phyloP scores from a whole-genome alignment of 2,888 invertebrate genomes.

The Hyles lineata region DNA sequence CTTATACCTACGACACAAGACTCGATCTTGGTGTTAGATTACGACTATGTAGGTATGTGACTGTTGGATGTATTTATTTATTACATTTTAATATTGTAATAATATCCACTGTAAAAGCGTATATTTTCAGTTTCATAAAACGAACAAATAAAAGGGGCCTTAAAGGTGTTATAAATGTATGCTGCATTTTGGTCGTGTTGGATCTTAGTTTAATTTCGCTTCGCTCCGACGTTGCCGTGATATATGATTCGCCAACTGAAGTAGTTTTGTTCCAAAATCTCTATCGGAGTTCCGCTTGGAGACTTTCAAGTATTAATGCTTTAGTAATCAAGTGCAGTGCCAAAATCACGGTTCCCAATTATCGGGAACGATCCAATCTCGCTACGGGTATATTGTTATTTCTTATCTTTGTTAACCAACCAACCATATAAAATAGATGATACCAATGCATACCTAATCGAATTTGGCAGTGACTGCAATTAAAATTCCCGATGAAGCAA shows the following conservation, averaged over 20 bases:
- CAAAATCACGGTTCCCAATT: constrained; percentile 21
- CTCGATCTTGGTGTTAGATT: too few relatives aligned
- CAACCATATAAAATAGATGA: too few relatives aligned
- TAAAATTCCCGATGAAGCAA: too few relatives aligned
- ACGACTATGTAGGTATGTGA: too few relatives aligned
- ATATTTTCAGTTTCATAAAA: neutral
- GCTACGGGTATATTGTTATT: neutral
- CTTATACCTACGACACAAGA: too few relatives aligned
- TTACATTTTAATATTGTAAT: too few relatives aligned
- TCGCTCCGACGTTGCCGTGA: neutral
- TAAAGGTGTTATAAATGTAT: neutral
- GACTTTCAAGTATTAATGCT: constrained; percentile 14
- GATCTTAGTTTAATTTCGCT: constrained; percentile 1
- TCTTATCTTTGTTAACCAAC: constrained; percentile 8
- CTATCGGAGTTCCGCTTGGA: constrained; percentile 9
- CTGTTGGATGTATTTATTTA: too few relatives aligned
- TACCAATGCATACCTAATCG: too few relatives aligned
- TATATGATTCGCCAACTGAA: neutral
- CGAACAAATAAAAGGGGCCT: neutral
- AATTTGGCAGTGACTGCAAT: neutral
- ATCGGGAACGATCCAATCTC: constrained; percentile 18
- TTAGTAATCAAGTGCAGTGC: constrained; percentile 19
- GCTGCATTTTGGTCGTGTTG: neutral
- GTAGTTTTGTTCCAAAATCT: constrained; percentile 9
- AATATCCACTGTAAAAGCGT: too few relatives aligned